Conservation (phyloP, 2,113 vertebrate species). For the Alces alces region DNA sequence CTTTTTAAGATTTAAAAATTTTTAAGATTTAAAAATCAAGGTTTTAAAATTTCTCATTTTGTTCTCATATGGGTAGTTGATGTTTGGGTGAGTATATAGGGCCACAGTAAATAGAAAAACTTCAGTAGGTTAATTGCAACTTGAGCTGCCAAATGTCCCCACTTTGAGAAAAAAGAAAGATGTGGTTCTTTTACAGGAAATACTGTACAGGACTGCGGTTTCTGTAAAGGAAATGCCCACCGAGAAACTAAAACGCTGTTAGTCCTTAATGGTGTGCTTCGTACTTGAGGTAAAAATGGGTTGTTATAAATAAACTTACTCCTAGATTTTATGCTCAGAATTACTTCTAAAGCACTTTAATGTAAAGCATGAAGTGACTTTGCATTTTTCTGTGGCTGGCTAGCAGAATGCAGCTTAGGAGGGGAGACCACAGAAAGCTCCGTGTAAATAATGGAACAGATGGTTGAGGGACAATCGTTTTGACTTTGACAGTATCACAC, state of each 20-base stretch:
- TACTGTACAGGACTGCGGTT: slow-evolving; percentile 60
- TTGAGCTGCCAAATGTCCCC: neutral
- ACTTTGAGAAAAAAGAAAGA: neutral
- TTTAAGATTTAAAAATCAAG: neutral
- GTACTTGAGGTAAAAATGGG: neutral
- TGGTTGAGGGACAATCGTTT: slow-evolving; percentile 23
- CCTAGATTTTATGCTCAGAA: neutral
- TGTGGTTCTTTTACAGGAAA: slow-evolving; percentile 61
- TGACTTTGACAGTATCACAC: slow-evolving; percentile 20
- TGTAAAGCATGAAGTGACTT: neutral
- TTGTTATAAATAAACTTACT: neutral
- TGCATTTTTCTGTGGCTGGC: neutral
- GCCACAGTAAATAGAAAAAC: neutral
- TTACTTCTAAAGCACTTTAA: neutral
- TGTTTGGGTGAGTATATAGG: neutral
- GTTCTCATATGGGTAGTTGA: neutral
- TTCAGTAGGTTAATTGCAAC: neutral
- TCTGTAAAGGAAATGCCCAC: slow-evolving; percentile 60
- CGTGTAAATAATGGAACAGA: neutral
- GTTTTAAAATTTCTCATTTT: neutral
- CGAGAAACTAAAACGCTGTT: slow-evolving; percentile 33
- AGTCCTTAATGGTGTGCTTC: slow-evolving; percentile 27
- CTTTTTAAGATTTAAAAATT: neutral
- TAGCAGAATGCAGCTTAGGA: neutral
- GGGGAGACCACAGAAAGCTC: neutral